Conservation (phyloP, 2,797 vertebrate genomes). For the Syngnathus acus region DNA sequence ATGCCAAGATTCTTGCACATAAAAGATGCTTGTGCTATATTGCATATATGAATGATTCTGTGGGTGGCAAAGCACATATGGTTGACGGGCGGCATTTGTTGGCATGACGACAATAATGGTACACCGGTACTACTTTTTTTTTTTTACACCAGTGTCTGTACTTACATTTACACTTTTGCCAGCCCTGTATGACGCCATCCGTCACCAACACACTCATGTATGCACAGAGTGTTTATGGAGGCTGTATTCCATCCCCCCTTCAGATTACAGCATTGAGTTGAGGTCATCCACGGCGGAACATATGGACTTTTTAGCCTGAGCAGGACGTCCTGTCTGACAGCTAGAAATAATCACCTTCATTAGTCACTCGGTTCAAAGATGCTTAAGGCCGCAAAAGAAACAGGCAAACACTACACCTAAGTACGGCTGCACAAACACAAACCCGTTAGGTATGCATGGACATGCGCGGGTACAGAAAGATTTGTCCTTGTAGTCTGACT, state of each 20-base stretch:
- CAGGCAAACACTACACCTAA: neutral
- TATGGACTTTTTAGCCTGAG: slow-evolving; percentile 28
- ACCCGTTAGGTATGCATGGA: slow-evolving; percentile 7
- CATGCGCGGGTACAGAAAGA: neutral
- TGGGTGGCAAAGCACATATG: slow-evolving; percentile 7
- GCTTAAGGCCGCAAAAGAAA: slow-evolving; percentile 16
- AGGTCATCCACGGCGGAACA: slow-evolving; percentile 40
- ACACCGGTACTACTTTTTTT: neutral
- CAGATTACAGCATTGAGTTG: slow-evolving; percentile 46
- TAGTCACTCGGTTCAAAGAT: slow-evolving; percentile 23
- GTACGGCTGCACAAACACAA: slow-evolving; percentile 8
- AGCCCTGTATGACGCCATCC: slow-evolving; percentile 22
- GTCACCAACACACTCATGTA: slow-evolving; percentile 28
- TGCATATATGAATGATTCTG: neutral
- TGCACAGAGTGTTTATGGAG: slow-evolving; percentile 43
- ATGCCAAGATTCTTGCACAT: neutral
- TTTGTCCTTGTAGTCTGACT: neutral
- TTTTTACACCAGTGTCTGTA: neutral
- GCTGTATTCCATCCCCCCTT: slow-evolving; percentile 23
- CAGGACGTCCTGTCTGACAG: slow-evolving; percentile 63
- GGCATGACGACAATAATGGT: slow-evolving; percentile 13
- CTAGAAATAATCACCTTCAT: slow-evolving; percentile 59
- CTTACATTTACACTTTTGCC: neutral
- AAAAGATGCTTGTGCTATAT: neutral
- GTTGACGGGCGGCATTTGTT: slow-evolving; percentile 24